These are phyloP conservation scores for Diglossa cyanea DNA, from an alignment of 2,797 vertebrate genomes.

Conservation along the genomic window DNA sequence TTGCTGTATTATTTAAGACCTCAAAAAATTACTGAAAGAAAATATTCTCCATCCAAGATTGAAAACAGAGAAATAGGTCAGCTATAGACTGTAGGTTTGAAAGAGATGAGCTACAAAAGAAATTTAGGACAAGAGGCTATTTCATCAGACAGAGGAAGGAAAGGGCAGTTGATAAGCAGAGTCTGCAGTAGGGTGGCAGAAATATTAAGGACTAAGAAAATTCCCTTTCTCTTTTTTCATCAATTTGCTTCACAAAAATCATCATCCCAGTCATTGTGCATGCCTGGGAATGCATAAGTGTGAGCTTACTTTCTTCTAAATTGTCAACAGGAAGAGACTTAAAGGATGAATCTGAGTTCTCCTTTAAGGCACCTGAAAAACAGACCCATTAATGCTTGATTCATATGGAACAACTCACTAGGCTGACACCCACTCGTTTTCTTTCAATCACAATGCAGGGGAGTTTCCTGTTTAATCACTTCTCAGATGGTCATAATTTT, in stretches of 20 bases:
- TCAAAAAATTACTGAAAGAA: background rate
- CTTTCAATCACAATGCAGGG: conserved; percentile 42
- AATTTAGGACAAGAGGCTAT: background rate
- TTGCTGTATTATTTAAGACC: background rate
- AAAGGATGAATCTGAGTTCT: background rate
- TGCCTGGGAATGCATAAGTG: background rate
- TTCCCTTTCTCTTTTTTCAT: background rate
- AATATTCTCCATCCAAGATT: background rate
- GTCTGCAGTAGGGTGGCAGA: background rate
- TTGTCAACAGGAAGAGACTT: background rate
- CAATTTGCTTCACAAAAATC: background rate
- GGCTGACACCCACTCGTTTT: conserved; percentile 44
- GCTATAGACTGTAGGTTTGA: background rate
- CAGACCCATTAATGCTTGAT: conserved; percentile 46
- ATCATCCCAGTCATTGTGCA: background rate
- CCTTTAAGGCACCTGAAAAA: background rate
- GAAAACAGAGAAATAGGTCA: conserved; percentile 35
- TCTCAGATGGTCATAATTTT: conserved; percentile 56
- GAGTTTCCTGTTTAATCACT: conserved; percentile 50
- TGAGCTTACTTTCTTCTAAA: background rate
- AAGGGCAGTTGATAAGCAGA: background rate
- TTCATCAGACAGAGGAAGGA: background rate
- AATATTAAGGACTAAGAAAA: background rate
- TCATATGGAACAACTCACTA: conserved; percentile 52
- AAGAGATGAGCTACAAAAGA: background rate